Conservation (phyloP, 2,888 invertebrate genomes). For the Anorthoa munda region DNA sequence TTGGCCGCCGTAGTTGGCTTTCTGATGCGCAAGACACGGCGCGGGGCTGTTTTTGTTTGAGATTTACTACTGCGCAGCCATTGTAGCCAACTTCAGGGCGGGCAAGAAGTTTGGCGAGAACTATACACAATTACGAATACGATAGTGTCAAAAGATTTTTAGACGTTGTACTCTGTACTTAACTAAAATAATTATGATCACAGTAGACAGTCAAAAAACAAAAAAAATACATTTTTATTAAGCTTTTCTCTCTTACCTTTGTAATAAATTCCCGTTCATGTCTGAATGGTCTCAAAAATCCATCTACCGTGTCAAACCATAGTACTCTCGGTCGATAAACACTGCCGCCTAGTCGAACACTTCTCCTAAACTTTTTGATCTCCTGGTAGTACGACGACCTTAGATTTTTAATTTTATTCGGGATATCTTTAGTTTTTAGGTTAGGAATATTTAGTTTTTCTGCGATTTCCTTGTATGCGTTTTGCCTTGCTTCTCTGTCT, state of each 20-base stretch:
- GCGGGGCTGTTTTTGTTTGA: too few species aligned
- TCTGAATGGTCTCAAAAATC: constrained; percentile 45
- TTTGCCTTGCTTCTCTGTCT: constrained; percentile 50
- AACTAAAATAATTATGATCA: not conserved
- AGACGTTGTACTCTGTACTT: not conserved
- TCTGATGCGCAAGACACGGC: too few species aligned
- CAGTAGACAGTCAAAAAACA: not conserved
- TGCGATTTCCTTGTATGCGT: constrained; percentile 59
- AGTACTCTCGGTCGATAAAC: constrained; percentile 51
- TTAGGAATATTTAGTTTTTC: constrained; percentile 59
- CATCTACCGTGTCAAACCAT: constrained; percentile 53
- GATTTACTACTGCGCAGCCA: too few species aligned
- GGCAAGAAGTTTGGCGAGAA: too few species aligned
- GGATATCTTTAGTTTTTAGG: constrained; percentile 51
- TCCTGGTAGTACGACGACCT: constrained; percentile 66
- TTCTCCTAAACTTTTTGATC: constrained; percentile 55
- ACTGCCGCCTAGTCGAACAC: constrained; percentile 28
- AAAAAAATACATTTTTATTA: not conserved
- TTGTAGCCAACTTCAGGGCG: too few species aligned
- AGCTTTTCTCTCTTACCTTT: constrained; percentile 39
- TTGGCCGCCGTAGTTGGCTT: too few species aligned
- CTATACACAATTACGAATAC: too few species aligned
- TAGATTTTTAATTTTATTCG: constrained; percentile 65
- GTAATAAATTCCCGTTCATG: constrained; percentile 27
- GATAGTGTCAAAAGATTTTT: too few species aligned